Evolutionary conservation across 2,888 invertebrate species (phyloP).

Genomic region (Marronus borbonicus): DNA sequence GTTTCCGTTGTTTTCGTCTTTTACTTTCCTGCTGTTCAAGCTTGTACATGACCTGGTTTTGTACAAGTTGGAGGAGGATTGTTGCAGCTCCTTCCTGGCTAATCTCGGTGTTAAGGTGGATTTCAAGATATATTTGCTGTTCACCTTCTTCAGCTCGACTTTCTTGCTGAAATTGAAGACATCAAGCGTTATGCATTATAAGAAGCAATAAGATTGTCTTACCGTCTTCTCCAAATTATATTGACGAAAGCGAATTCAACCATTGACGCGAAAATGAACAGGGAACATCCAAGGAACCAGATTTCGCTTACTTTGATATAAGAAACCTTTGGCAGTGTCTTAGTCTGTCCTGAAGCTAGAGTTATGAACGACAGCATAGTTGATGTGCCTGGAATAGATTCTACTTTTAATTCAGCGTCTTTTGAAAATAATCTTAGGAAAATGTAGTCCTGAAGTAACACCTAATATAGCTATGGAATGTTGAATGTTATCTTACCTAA

Average conservation of each 20-base stretch:
- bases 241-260: constrained; percentile 93
- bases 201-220: constrained; percentile 61
- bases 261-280: constrained; percentile 88
- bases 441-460: too few species aligned
- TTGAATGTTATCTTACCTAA: constrained; percentile 73
- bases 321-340: constrained; percentile 89
- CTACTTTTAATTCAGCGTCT: too few species aligned
- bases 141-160: constrained; percentile 81
- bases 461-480: too few species aligned
- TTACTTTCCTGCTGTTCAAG: constrained; percentile 71
- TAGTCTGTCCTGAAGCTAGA: constrained; percentile 87
- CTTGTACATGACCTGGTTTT: constrained; percentile 84
- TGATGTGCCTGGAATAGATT: constrained; percentile 78
- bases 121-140: constrained; percentile 88
- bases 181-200: neutral
- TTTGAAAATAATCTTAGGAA: too few species aligned
- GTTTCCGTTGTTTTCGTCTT: constrained; percentile 42
- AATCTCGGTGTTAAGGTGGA: constrained; percentile 86
- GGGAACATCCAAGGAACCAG: constrained; percentile 89
- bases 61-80: constrained; percentile 74
- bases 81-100: constrained; percentile 80
- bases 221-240: constrained; percentile 89
- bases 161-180: constrained; percentile 71
- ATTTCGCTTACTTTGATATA: constrained; percentile 93
- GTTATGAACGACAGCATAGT: constrained; percentile 92